Conservation (phyloP, 2,797 vertebrate genomes). For the Syndactyla subalaris region DNA sequence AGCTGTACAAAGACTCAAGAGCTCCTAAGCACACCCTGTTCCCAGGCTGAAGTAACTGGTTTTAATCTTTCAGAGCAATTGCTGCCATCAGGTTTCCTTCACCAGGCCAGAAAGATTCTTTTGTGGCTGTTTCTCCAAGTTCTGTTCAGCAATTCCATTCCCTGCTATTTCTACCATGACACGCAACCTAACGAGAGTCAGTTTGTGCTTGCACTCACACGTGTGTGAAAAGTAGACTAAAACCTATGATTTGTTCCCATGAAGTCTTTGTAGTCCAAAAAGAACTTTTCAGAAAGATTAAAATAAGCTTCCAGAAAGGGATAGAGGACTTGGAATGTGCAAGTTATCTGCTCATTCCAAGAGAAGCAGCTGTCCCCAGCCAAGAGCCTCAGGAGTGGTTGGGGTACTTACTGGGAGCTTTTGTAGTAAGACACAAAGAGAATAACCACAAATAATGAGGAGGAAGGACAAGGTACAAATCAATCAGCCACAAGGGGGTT, state of each 20-base stretch:
- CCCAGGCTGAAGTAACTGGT: background rate
- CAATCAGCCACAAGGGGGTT: accelerated
- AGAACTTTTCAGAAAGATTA: background rate
- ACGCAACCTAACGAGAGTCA: background rate
- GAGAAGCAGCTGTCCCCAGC: background rate
- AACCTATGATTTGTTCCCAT: background rate
- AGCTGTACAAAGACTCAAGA: background rate
- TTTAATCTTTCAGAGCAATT: background rate
- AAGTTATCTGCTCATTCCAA: background rate
- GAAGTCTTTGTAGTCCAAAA: background rate
- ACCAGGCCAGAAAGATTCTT: background rate
- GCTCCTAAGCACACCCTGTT: accelerated
- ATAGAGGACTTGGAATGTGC: background rate
- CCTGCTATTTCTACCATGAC: background rate
- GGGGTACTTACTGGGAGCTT: background rate
- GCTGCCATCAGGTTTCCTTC: background rate
- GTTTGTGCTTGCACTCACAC: too few relatives aligned
- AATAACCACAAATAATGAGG: background rate
- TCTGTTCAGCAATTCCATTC: background rate
- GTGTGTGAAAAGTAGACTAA: background rate
- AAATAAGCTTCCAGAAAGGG: background rate
- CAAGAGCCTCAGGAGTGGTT: background rate
- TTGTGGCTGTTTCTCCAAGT: accelerated
- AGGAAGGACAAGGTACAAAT: background rate
- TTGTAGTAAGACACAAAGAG: background rate